These are phyloP conservation scores for Hemichromis elongatus DNA, from an alignment of 2,113 vertebrate genomes.

Conservation along the genomic window DNA sequence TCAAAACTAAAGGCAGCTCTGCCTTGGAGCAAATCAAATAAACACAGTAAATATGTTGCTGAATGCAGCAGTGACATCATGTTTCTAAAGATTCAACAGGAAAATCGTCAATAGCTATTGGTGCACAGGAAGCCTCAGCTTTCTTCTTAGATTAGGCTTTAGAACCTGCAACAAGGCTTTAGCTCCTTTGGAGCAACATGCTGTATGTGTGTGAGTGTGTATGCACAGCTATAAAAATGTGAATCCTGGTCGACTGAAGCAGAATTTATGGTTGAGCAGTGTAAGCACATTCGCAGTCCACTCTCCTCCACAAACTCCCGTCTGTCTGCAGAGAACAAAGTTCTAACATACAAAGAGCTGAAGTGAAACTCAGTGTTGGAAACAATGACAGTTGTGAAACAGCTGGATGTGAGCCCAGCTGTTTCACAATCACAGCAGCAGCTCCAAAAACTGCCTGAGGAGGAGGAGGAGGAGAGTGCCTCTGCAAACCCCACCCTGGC, in stretches of 20 bases:
- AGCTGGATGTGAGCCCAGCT: constrained; percentile 7
- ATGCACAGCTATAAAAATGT: background rate
- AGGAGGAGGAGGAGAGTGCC: background rate
- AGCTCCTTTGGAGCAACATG: background rate
- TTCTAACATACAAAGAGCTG: background rate
- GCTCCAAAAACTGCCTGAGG: background rate
- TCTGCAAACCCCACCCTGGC: constrained; percentile 34
- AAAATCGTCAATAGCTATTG: background rate
- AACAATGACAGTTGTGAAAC: background rate
- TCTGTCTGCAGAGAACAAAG: background rate
- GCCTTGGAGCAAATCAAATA: background rate
- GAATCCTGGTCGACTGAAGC: background rate
- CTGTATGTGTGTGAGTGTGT: background rate
- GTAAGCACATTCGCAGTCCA: background rate
- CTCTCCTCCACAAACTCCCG: background rate
- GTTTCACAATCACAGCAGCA: constrained; percentile 45
- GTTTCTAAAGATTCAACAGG: background rate
- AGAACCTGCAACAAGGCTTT: background rate
- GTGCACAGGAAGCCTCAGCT: background rate
- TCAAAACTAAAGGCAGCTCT: background rate
- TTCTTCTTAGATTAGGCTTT: background rate
- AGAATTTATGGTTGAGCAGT: background rate
- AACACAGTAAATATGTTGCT: background rate
- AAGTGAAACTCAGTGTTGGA: background rate
- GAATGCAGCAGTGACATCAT: accelerated